Evolutionary conservation across 2,888 invertebrate species (phyloP).

Genomic region (Dasysyrphus albostriatus): DNA sequence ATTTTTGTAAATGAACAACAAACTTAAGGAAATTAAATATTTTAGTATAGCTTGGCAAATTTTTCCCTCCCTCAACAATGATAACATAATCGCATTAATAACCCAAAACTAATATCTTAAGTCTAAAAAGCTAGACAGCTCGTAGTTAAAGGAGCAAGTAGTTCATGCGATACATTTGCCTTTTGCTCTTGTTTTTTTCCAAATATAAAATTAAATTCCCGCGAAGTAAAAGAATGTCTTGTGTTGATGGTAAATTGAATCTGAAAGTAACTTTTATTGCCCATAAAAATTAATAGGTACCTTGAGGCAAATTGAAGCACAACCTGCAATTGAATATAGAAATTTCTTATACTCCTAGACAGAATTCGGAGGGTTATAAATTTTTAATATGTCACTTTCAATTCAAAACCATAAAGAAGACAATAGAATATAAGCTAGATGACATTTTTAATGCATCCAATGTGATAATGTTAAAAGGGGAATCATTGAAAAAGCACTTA

Average conservation of each 20-base stretch:
- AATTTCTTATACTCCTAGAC: conserved; percentile 1
- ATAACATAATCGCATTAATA: too few species aligned
- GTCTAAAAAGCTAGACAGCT: too few species aligned
- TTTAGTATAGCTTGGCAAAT: too few species aligned
- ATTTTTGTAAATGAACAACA: too few species aligned
- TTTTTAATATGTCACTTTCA: background rate
- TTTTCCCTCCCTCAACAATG: too few species aligned
- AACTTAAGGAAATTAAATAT: too few species aligned
- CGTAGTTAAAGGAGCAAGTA: too few species aligned
- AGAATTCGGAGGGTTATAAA: background rate
- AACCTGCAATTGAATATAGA: background rate
- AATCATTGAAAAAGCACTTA: background rate
- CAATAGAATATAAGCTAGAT: conserved; percentile 9
- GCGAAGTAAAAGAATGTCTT: conserved; percentile 24
- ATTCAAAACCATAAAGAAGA: background rate
- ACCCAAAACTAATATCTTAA: too few species aligned
- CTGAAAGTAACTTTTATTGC: conserved; percentile 17
- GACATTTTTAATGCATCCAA: background rate
- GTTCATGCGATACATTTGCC: too few species aligned
- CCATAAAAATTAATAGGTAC: conserved; percentile 12
- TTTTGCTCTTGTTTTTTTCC: background rate
- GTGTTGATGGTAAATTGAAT: conserved; percentile 41
- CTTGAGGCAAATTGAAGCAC: background rate
- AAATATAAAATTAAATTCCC: conserved; percentile 42
- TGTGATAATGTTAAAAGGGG: background rate